Evolutionary conservation across 2,113 vertebrate species (phyloP), one percentile per base, ranked within the genome.

Genomic region (Muscicapa adusta): DNA sequence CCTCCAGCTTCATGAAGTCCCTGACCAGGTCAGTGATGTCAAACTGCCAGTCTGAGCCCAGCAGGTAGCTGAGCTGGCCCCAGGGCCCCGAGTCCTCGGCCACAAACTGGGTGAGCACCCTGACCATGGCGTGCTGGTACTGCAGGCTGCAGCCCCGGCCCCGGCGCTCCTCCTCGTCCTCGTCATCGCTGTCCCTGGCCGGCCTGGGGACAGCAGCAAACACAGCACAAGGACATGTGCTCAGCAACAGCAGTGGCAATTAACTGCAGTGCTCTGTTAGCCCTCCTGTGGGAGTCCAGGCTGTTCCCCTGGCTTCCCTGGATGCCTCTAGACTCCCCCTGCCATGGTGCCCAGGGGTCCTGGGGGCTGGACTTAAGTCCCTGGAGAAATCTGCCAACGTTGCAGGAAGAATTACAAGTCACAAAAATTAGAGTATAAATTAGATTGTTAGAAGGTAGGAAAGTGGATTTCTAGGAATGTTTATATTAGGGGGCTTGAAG

Each of bases 101-200:
- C n/a, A 99, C 98, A 11, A 99, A 99, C 61, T 99, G 98, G 0
- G 99, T 99, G 50, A 99, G 98, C 62, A 99, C 98, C 7, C 99
- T 97, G 85, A 99, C 98, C 58, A 97, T 98, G 97, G 99, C 98
- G 2, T 98, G 98, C 96, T 99, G 99, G 97, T 99, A 99, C 97
- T 99, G 99, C 71, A 99, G 98, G 3, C 98, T 96, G 34, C 99
- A 99, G 76, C 98, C 98, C 47, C 98, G 97, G 73, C 99, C 99
- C 45, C 98, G 97, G 50, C 98, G 97, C 85, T 99, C 99, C 7
- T 99, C 99, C 14, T 99, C 99, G 0, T 99, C 99, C n/a, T 99
- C 99, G 4, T 99, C 99, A 14, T 99, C 99, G 2, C 99, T 99
- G 87, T 99, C 98, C 28, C 98, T 96, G 0, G 98, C 96, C 8